Percentiles rank a stretch among this genome's conserved stretches.
These are phyloP conservation scores for Cirrhinus mrigala DNA, from an alignment of 2,797 vertebrate genomes.

Conservation along the genomic window DNA sequence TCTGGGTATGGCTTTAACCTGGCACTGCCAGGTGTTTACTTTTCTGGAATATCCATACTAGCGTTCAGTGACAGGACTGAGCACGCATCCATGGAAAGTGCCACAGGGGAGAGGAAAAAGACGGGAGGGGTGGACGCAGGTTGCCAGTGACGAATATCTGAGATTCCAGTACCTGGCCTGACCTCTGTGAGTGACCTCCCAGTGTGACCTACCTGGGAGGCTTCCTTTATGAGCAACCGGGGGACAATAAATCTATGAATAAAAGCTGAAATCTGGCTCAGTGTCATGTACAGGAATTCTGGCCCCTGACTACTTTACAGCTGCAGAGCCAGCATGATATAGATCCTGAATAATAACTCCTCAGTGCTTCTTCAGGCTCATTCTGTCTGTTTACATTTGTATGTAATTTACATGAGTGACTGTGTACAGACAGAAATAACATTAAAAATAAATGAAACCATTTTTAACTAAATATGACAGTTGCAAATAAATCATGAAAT, in stretches of 20 bases:
- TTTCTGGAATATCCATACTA: conserved; percentile 53
- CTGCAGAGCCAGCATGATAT: conserved; percentile 1
- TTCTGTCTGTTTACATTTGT: not conserved
- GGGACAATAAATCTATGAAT: not conserved
- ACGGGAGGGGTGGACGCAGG: conserved; percentile 45
- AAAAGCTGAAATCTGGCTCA: conserved; percentile 9
- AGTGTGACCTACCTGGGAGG: conserved; percentile 50
- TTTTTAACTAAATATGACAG: not conserved
- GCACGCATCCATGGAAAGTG: conserved; percentile 72
- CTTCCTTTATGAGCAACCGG: not conserved
- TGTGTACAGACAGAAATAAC: not conserved
- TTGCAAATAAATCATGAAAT: not conserved
- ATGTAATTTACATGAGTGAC: not conserved
- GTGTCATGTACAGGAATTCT: conserved; percentile 6
- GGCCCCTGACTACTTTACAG: conserved; percentile 2
- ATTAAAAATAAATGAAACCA: not conserved
- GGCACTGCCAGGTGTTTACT: conserved; percentile 52
- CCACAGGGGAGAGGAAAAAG: conserved; percentile 51
- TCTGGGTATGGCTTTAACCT: conserved; percentile 17
- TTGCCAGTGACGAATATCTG: conserved; percentile 67
- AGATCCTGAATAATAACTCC: conserved; percentile 5
- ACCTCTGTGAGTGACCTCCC: conserved; percentile 59
- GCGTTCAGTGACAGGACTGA: conserved; percentile 74
- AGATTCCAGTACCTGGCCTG: conserved; percentile 67
- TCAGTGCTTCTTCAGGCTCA: not conserved